Percentiles rank a stretch among this genome's conserved stretches.
These are phyloP conservation scores for Falco peregrinus DNA, from an alignment of 2,797 vertebrate species.

Conservation along the genomic window DNA sequence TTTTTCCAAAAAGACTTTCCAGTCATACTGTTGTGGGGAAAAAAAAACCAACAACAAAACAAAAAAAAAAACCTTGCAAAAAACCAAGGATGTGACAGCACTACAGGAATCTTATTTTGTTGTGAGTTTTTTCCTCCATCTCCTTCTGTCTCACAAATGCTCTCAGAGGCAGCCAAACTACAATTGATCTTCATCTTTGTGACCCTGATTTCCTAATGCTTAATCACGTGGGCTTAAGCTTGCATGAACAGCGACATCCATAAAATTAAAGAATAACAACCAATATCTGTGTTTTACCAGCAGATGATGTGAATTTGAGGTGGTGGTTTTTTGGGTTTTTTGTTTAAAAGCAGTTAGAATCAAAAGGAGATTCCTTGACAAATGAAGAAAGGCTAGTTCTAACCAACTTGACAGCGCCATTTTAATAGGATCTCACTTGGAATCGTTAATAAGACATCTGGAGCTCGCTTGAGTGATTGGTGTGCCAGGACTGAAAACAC, in stretches of 20 bases:
- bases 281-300: neutral
- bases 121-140: neutral
- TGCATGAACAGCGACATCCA: neutral
- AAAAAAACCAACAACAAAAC: too few relatives aligned
- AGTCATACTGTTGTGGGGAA: neutral
- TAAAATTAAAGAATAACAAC: neutral
- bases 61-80: neutral
- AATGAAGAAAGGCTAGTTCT: neutral
- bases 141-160: neutral
- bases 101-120: neutral
- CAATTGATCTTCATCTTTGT: neutral
- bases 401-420: constrained; percentile 17
- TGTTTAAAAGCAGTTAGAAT: neutral
- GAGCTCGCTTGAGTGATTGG: neutral
- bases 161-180: neutral
- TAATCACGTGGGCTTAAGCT: neutral
- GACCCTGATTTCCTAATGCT: neutral
- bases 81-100: neutral
- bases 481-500: neutral
- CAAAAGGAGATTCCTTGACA: neutral
- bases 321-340: neutral
- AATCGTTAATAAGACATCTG: neutral
- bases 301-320: neutral
- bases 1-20: neutral
- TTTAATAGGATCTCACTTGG: constrained; percentile 19